Evolutionary conservation across 2,113 vertebrate species (phyloP).

Genomic region (Ovis aries): ARS-UI_Ramb_v3.0 NC_056059.1:7244001-7244500

Average conservation of each 20-base stretch:
- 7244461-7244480: neutral
- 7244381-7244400: neutral
- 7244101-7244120: rapidly evolving
- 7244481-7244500: neutral
- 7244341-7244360: neutral
- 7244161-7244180: neutral
- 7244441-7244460: neutral
- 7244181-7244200: neutral
- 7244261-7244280: neutral
- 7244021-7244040: neutral
- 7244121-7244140: neutral
- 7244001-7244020: neutral
- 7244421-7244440: neutral
- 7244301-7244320: neutral
- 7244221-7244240: neutral
- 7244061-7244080: neutral
- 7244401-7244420: neutral
- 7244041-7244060: neutral
- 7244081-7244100: neutral
- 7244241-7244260: neutral
- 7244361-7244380: neutral
- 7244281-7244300: rapidly evolving
- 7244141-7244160: neutral
- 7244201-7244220: neutral
- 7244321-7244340: neutral